A percentile compares a stretch with the other conserved stretches of the same genome.
phyloP scores from a whole-genome alignment of 1,140 invertebrate genomes.

The Danaus melanippus region DNA sequence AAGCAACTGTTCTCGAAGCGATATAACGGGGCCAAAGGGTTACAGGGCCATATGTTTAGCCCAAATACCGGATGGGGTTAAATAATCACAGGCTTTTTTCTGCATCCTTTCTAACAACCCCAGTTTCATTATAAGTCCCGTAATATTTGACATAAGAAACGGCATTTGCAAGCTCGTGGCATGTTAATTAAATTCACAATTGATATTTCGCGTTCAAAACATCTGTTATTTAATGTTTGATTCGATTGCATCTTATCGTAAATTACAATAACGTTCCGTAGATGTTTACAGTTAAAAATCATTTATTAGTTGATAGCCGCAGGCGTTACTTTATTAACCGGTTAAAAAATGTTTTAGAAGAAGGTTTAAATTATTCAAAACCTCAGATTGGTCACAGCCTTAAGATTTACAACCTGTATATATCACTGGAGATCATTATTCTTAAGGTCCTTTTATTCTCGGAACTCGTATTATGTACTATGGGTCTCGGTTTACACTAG shows the following conservation, averaged over 20 bases:
- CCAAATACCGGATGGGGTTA: conserved; percentile 65
- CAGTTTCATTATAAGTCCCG: conserved; percentile 46
- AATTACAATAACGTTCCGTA: no score
- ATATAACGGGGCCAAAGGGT: conserved; percentile 70
- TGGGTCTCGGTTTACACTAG: conserved; percentile 61
- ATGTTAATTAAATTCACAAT: conserved; percentile 46
- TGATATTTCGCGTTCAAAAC: no score
- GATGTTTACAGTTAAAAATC: conserved; percentile 2
- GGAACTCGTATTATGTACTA: conserved; percentile 41
- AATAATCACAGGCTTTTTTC: conserved; percentile 64
- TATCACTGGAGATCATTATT: conserved; percentile 48
- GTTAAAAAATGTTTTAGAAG: conserved; percentile 22
- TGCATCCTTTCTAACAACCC: conserved; percentile 53
- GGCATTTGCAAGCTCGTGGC: conserved; percentile 52
- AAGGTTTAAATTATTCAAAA: conserved; percentile 28
- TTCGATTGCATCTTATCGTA: no score
- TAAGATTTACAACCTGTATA: conserved; percentile 45
- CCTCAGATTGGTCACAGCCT: conserved; percentile 48
- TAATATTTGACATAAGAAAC: conserved; percentile 46
- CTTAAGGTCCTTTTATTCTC: conserved; percentile 42
- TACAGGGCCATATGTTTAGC: conserved; percentile 58
- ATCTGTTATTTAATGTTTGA: no score
- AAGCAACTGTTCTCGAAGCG: conserved; percentile 54
- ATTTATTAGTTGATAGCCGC: conserved; percentile 26
- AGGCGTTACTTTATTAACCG: conserved; percentile 30